These are phyloP conservation scores for Mus minutoides DNA, from an alignment of 2,797 vertebrate species.

Conservation along the genomic window DNA sequence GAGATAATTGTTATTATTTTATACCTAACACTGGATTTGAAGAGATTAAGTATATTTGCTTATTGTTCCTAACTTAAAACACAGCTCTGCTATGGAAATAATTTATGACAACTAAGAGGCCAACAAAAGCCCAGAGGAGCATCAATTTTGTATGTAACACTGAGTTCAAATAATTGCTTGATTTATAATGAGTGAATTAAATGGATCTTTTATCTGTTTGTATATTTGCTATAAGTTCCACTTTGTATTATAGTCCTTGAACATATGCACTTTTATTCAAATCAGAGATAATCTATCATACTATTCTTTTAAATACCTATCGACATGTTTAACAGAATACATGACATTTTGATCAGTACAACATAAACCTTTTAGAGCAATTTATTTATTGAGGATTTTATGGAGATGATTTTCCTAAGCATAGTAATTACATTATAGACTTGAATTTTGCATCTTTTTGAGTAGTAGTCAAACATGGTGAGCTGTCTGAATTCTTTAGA, in stretches of 20 bases:
- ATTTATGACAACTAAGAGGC: too few relatives aligned
- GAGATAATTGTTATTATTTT: background rate
- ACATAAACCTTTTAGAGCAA: background rate
- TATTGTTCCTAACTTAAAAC: background rate
- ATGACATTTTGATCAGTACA: slow-evolving; percentile 48
- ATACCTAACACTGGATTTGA: background rate
- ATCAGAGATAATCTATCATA: slow-evolving; percentile 25
- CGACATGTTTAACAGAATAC: background rate
- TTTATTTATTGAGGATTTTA: slow-evolving; percentile 23
- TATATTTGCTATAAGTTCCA: background rate
- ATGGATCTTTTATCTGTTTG: background rate
- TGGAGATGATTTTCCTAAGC: background rate
- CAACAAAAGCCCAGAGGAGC: too few relatives aligned
- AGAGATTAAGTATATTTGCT: background rate
- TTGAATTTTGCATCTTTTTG: slow-evolving; percentile 36
- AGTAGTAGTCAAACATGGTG: background rate
- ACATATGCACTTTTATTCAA: background rate
- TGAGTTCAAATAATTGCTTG: background rate
- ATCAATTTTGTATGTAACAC: background rate
- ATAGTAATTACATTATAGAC: slow-evolving; percentile 9
- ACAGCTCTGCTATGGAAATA: background rate
- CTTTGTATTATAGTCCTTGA: background rate
- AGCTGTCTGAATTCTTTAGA: background rate
- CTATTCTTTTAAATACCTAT: slow-evolving; percentile 38
- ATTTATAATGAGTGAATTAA: background rate